Evolutionary conservation across 2,113 vertebrate genomes (phyloP).

Genomic region (Callionymus lyra): DNA sequence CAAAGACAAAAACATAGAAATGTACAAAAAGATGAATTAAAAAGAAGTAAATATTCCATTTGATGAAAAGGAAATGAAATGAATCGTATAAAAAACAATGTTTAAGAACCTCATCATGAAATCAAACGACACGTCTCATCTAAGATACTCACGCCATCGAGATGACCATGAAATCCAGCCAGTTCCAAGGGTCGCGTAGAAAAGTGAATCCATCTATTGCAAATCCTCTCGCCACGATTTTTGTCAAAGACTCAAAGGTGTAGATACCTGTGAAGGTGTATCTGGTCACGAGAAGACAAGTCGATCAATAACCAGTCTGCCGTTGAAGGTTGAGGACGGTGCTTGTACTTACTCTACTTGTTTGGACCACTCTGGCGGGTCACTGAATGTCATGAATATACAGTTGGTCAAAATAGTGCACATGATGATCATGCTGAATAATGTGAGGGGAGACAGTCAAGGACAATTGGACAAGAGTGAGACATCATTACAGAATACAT

Average conservation of each 20-base stretch:
- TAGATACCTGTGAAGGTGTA: conserved; percentile 99
- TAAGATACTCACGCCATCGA: conserved; percentile 94
- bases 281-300: conserved; percentile 54
- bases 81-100: no score
- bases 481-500: no score
- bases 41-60: no score
- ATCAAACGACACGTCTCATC: neutral
- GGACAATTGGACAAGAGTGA: neutral
- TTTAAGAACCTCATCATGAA: no score
- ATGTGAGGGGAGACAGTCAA: conserved; percentile 57
- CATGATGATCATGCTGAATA: conserved; percentile 99
- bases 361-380: conserved; percentile 97
- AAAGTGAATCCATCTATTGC: conserved; percentile 95
- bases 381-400: conserved; percentile 99
- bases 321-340: neutral
- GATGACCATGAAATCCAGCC: conserved; percentile 98
- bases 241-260: conserved; percentile 95
- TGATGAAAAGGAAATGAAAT: no score
- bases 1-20: no score
- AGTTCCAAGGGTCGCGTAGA: conserved; percentile 95
- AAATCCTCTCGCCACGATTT: conserved; percentile 95
- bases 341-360: conserved; percentile 90
- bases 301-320: conserved; percentile 1
- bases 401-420: conserved; percentile 99
- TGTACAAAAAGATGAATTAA: no score